Percentiles rank a stretch among this genome's conserved stretches.
Evolutionary conservation across 2,888 invertebrate species (phyloP).

Genomic region (Elmis aenea): DNA sequence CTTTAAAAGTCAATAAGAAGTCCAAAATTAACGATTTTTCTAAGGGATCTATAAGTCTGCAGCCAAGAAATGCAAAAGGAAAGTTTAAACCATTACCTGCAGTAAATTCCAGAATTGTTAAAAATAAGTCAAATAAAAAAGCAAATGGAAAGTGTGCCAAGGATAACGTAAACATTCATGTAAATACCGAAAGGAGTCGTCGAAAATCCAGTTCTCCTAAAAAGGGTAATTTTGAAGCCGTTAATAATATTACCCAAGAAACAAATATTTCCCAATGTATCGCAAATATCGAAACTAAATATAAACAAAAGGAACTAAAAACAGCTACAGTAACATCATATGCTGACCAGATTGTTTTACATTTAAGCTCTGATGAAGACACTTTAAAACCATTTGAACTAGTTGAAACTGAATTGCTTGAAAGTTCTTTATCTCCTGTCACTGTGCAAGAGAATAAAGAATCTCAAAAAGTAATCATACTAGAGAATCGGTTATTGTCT

Average conservation of each 20-base stretch:
- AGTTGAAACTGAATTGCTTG: constrained; percentile 18
- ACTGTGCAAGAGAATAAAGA: constrained; percentile 1
- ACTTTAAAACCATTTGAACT: constrained; percentile 16
- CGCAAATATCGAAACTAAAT: too few relatives aligned
- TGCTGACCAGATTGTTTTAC: too few relatives aligned
- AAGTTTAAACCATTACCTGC: constrained; percentile 1
- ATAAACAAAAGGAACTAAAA: too few relatives aligned
- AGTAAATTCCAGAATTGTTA: constrained; percentile 1
- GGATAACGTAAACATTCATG: background rate
- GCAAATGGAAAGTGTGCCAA: background rate
- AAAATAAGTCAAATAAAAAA: constrained; percentile 1
- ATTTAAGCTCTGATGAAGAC: constrained; percentile 29
- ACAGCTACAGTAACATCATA: too few relatives aligned
- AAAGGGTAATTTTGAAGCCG: too few relatives aligned
- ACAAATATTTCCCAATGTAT: too few relatives aligned
- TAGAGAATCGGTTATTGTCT: background rate
- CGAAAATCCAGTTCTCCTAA: too few relatives aligned
- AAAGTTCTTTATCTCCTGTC: constrained; percentile 11
- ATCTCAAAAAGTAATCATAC: background rate
- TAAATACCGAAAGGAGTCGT: constrained; percentile 4
- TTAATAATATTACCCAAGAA: too few relatives aligned
- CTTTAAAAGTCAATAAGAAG: too few relatives aligned
- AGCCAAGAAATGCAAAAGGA: too few relatives aligned
- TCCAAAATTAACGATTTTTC: too few relatives aligned
- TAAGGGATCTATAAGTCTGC: too few relatives aligned